Percentiles rank a stretch among this genome's conserved stretches.
Evolutionary conservation across 2,113 vertebrate species (phyloP).

Genomic region (Aphelocoma coerulescens): DNA sequence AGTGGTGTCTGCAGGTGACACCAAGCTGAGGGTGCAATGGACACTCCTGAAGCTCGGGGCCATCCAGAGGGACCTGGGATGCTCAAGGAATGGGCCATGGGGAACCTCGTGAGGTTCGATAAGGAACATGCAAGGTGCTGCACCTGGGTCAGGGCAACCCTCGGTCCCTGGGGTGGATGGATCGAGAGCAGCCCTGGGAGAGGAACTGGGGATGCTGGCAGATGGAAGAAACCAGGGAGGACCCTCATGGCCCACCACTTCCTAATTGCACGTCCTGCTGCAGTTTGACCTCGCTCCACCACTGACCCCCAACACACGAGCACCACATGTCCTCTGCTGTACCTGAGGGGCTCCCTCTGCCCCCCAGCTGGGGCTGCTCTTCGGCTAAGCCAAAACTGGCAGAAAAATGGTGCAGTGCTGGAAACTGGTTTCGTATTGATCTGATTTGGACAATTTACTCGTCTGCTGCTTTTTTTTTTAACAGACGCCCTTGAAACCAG

Average conservation of each 20-base stretch:
- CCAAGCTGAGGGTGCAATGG: neutral
- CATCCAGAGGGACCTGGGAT: neutral
- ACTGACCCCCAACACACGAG: fast-evolving
- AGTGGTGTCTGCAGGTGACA: neutral
- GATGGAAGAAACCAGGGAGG: fast-evolving
- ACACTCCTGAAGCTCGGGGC: neutral
- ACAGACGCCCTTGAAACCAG: neutral
- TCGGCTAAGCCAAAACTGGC: neutral
- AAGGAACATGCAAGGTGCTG: fast-evolving
- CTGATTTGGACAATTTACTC: neutral
- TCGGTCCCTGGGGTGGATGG: fast-evolving
- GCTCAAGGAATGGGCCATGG: no score
- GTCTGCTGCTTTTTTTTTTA: neutral
- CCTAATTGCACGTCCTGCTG: fast-evolving
- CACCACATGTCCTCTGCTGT: fast-evolving
- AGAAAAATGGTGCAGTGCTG: no score
- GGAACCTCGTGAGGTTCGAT: fast-evolving
- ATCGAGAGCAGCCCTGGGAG: neutral
- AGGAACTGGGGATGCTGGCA: fast-evolving
- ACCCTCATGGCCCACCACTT: fast-evolving
- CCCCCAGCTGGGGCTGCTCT: neutral
- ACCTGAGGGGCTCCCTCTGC: neutral
- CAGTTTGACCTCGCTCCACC: fast-evolving
- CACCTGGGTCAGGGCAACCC: fast-evolving
- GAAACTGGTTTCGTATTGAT: neutral